These are phyloP conservation scores for Cylloceria caligata DNA, from an alignment of 2,888 invertebrate genomes.

Conservation along the genomic window DNA sequence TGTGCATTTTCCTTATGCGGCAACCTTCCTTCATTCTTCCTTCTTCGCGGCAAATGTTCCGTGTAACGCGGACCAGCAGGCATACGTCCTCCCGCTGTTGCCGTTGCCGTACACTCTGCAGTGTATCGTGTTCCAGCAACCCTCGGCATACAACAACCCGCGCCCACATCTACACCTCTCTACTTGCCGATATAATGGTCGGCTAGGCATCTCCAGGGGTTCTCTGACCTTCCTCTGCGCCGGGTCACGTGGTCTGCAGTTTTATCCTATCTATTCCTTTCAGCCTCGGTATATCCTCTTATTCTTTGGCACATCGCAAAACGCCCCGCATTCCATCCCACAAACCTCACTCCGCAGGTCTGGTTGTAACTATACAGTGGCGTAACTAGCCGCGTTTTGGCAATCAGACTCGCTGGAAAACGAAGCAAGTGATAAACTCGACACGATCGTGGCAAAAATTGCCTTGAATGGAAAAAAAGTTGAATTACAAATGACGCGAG, in stretches of 20 bases:
- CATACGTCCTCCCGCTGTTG: constrained; percentile 69
- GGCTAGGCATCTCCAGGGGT: constrained; percentile 75
- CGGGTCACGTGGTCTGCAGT: constrained; percentile 66
- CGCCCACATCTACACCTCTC: constrained; percentile 47
- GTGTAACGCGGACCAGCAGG: constrained; percentile 73
- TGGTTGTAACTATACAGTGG: constrained; percentile 21
- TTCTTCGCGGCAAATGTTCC: constrained; percentile 72
- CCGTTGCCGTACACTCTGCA: constrained; percentile 9
- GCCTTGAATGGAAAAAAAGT: constrained; percentile 3
- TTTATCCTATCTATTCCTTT: constrained; percentile 51
- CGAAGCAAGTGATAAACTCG: not conserved
- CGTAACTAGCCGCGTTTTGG: constrained; percentile 16
- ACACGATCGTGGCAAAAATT: not conserved
- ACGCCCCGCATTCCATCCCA: constrained; percentile 17
- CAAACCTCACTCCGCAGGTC: constrained; percentile 6
- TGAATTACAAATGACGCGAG: constrained; percentile 5
- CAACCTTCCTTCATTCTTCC: constrained; percentile 59
- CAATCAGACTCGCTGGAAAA: not conserved
- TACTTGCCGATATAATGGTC: constrained; percentile 75
- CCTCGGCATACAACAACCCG: constrained; percentile 46
- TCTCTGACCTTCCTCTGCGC: constrained; percentile 71
- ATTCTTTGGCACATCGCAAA: constrained; percentile 13
- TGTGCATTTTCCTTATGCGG: constrained; percentile 61
- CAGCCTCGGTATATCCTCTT: constrained; percentile 37
- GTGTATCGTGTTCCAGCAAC: constrained; percentile 29